Evolutionary conservation across 2,888 invertebrate genomes (phyloP).

Genomic region (Camponotus fellah): DNA sequence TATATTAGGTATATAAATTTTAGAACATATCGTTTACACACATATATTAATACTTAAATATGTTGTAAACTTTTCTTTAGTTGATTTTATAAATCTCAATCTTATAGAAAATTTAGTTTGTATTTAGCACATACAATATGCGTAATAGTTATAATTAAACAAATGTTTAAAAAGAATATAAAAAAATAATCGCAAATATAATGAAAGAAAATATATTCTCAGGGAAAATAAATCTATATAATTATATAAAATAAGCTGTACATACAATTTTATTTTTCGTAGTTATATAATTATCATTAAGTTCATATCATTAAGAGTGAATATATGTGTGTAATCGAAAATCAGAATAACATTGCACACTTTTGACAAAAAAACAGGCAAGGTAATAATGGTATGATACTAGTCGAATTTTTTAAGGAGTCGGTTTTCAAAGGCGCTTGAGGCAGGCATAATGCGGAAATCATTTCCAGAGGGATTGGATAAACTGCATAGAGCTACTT

Average conservation of each 20-base stretch:
- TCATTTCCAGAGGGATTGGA: conserved; percentile 73
- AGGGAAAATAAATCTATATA: neutral
- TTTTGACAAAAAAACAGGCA: conserved; percentile 59
- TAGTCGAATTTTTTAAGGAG: conserved; percentile 65
- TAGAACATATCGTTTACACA: neutral
- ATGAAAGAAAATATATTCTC: neutral
- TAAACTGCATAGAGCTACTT: conserved; percentile 77
- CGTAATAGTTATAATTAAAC: neutral
- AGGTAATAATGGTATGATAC: conserved; percentile 48
- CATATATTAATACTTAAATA: neutral
- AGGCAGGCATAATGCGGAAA: conserved; percentile 82
- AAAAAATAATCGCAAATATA: neutral
- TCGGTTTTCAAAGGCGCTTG: conserved; percentile 77
- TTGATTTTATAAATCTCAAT: neutral
- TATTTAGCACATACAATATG: neutral
- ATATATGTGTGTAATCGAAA: neutral
- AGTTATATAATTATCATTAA: neutral
- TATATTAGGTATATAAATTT: neutral
- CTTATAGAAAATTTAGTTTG: neutral
- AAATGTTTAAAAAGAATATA: neutral
- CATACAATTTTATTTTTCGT: neutral
- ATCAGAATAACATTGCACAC: conserved; percentile 55
- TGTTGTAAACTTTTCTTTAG: neutral
- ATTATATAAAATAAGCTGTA: neutral
- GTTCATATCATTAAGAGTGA: neutral